Conservation (phyloP, 2,113 vertebrate species). For the Campylomormyrus tamandua region DNA sequence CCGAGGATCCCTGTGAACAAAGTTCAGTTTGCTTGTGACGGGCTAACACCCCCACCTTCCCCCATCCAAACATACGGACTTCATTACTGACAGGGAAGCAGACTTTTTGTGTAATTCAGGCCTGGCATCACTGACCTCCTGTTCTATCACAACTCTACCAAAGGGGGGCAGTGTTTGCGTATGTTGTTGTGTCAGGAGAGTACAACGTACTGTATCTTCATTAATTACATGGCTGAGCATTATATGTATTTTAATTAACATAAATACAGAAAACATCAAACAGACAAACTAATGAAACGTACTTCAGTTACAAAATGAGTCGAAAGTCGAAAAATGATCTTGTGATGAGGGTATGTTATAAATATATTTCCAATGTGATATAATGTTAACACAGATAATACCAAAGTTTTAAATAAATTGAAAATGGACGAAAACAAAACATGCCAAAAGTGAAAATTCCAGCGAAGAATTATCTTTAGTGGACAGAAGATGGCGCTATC, state of each 20-base stretch:
- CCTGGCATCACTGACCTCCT: background rate
- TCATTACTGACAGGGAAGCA: background rate
- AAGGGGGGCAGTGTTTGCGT: conserved; percentile 1
- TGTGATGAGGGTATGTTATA: background rate
- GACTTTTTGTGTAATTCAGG: background rate
- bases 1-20: conserved; percentile 14
- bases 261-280: background rate
- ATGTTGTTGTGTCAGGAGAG: background rate
- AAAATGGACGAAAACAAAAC: background rate
- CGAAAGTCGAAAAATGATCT: background rate
- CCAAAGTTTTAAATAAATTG: background rate
- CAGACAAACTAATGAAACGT: background rate
- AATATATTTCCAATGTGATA: background rate
- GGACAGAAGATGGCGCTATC: background rate
- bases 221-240: background rate
- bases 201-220: background rate
- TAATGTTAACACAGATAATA: background rate
- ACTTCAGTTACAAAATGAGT: background rate
- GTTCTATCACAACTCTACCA: background rate
- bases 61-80: conserved; percentile 6
- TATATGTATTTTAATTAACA: background rate
- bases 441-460: background rate
- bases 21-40: conserved; percentile 24
- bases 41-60: background rate
- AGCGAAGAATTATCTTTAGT: background rate